Evolutionary conservation across 2,113 vertebrate genomes (phyloP).

Genomic region (Scatophagus argus): DNA sequence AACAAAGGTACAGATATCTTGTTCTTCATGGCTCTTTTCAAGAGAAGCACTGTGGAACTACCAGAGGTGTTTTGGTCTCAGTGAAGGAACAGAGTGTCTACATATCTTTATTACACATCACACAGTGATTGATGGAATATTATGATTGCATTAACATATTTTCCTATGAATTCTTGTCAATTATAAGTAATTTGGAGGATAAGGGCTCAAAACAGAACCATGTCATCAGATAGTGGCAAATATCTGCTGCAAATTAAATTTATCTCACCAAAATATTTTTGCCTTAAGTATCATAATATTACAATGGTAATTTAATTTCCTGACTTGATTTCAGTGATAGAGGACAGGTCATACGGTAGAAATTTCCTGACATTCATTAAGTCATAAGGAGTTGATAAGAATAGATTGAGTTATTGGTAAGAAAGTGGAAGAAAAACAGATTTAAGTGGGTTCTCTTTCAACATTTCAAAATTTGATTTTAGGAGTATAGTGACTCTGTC

Average conservation of each 20-base stretch:
- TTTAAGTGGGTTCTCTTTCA: neutral
- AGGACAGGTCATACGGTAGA: neutral
- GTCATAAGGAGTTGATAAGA: neutral
- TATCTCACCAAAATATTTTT: neutral
- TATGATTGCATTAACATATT: neutral
- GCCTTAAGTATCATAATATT: neutral
- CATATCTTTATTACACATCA: conserved; percentile 13
- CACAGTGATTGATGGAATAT: neutral
- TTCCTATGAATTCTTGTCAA: neutral
- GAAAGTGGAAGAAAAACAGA: neutral
- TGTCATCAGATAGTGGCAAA: neutral
- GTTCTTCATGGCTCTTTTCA: conserved; percentile 29
- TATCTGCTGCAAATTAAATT: neutral
- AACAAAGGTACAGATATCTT: conserved; percentile 63
- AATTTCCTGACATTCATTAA: neutral
- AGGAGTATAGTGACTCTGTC: neutral
- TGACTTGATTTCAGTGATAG: neutral
- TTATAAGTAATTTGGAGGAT: neutral
- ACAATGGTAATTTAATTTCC: conserved; percentile 38
- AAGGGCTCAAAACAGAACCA: neutral
- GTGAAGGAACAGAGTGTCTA: neutral
- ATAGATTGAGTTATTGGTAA: neutral
- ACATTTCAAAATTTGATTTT: neutral
- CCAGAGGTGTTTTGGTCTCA: conserved; percentile 12
- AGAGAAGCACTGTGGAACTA: neutral